Evolutionary conservation across 2,888 invertebrate genomes (phyloP), one percentile per base, ranked within the genome.

Genomic region (Trypoxylon attenuatum): DNA sequence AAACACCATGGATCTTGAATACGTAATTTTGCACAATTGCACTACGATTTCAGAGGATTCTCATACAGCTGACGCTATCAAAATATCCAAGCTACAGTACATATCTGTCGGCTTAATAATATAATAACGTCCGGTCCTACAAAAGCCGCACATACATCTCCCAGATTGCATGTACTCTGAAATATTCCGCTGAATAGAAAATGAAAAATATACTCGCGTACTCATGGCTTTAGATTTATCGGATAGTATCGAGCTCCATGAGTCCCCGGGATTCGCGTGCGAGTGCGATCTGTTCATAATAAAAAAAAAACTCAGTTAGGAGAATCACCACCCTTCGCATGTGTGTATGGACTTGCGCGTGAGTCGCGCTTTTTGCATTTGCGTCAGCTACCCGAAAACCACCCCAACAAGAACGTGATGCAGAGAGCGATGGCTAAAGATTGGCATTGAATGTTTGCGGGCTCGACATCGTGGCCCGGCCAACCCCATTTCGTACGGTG

Each of bases 401-500:
- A 2, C 16, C 25, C 42, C n/a, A n/a, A 52, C 16, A 23, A 27
- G 58, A 39, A 58, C 25, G 46, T 16, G 21, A 43, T 41, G 4
- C 23, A 18, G 15, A 27, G 42, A 55, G 60, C 60, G 56, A 60
- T 46, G 53, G 55, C 57, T 50, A 65, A 65, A 67, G 71, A 70
- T 68, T 57, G 62, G 68, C 61, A 52, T 52, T 55, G 70, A 67
- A 52, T 65, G 73, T 63, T 65, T 69, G 71, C 53, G 57, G 56
- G 64, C 56, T 38, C 49, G 62, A 53, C 56, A 62, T 65, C 68
- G 68, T 58, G 56, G 54, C 56, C 59, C 33, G 53, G 15, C 55
- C 76, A 61, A 61, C 72, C 75, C 69, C 59, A 60, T 70, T 70
- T 55, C 72, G 52, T 52, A 62, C 70, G 60, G 65, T 79, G 76